Conservation (phyloP, 2,888 invertebrate genomes). For the Pristionchus fissidentatus region DNA sequence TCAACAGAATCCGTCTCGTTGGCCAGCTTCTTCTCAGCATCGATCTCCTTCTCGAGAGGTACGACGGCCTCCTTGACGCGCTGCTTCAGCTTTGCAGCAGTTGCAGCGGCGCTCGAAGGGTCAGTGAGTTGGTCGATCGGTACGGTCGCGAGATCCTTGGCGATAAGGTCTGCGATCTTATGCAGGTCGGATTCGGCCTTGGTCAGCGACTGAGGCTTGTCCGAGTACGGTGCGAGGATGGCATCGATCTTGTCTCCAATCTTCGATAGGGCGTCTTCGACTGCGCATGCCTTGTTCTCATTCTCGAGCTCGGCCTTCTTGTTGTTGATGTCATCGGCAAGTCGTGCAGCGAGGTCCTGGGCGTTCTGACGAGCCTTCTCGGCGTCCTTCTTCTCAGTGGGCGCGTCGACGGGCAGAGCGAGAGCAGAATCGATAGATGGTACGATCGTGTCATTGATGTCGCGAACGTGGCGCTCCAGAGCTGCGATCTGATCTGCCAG, state of each 20-base stretch:
- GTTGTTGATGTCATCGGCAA: constrained; percentile 51
- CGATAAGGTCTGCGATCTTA: constrained; percentile 7
- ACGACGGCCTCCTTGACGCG: constrained; percentile 37
- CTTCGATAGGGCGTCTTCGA: constrained; percentile 21
- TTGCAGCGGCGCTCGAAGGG: constrained; percentile 26
- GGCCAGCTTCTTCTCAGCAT: constrained; percentile 55
- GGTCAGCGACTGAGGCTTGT: constrained; percentile 35
- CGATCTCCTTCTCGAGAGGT: constrained; percentile 50
- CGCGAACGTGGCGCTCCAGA: constrained; percentile 49
- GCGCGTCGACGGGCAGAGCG: constrained; percentile 23
- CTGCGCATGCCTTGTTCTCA: constrained; percentile 21
- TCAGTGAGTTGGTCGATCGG: constrained; percentile 39
- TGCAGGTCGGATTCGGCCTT: constrained; percentile 35
- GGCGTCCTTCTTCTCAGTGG: constrained; percentile 23
- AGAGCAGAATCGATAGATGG: constrained; percentile 5
- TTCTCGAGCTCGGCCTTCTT: constrained; percentile 50
- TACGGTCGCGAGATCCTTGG: constrained; percentile 41
- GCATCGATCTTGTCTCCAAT: constrained; percentile 50
- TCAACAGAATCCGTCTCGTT: constrained; percentile 52
- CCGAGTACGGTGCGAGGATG: constrained; percentile 59
- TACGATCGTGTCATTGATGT: constrained; percentile 6
- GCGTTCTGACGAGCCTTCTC: constrained; percentile 40
- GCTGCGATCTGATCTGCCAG: constrained; percentile 51
- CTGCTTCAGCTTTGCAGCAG: constrained; percentile 53
- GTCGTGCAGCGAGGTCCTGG: constrained; percentile 50